A percentile compares a stretch with the other conserved stretches of the same genome.
These are phyloP conservation scores for Myzus persicae DNA, from an alignment of 1,140 invertebrate species.

Conservation along the genomic window DNA sequence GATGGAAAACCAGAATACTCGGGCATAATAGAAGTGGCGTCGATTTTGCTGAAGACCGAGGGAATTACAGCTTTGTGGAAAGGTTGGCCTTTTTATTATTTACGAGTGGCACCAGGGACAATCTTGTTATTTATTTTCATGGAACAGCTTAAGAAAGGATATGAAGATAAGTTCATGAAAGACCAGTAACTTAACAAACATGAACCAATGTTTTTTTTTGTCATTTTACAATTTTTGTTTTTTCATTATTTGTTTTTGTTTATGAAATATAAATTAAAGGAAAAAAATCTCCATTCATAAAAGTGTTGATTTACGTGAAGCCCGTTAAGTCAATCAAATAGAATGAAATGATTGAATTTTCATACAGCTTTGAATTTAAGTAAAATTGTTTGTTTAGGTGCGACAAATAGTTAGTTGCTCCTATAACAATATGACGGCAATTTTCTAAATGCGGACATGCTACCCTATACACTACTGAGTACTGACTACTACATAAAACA, in stretches of 20 bases:
- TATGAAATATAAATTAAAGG: background rate
- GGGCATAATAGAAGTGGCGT: slow-evolving; percentile 89
- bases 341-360: background rate
- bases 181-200: background rate
- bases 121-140: slow-evolving; percentile 98
- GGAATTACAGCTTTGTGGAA: slow-evolving; percentile 98
- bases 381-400: too few relatives aligned
- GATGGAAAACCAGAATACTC: slow-evolving; percentile 93
- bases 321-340: background rate
- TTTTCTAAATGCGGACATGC: background rate
- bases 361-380: background rate
- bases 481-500: too few relatives aligned
- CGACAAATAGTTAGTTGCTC: too few relatives aligned
- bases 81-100: slow-evolving; percentile 98
- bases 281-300: background rate
- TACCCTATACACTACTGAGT: background rate
- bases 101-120: slow-evolving; percentile 94
- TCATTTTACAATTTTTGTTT: background rate
- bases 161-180: slow-evolving; percentile 55
- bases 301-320: background rate
- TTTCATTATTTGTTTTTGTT: background rate
- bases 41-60: slow-evolving; percentile 84
- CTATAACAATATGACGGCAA: background rate
- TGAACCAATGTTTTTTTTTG: too few relatives aligned
- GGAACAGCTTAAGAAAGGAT: slow-evolving; percentile 82